Evolutionary conservation across 2,888 invertebrate species (phyloP), one percentile per base, ranked within the genome.

Genomic region (Neoscelio sp.): DNA sequence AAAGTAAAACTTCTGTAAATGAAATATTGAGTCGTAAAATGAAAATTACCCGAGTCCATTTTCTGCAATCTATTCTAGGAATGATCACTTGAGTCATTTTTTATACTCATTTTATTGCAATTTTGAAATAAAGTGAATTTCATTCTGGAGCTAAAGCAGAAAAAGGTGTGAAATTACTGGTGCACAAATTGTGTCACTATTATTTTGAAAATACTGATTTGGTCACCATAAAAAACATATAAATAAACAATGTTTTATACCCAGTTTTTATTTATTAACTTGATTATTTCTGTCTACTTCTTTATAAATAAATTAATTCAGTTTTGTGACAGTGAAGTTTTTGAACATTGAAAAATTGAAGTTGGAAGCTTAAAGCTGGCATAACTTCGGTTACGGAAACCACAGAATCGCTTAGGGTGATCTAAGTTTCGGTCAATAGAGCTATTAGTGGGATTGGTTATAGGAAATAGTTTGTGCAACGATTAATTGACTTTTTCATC

Each of bases 11-110:
- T n/a, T n/a, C 26, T 52, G 33, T 52, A 52, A 52, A 33, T 52
- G 17, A 52, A 38, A 52, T 52, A 52, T 52, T 13, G 33, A 33
- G 52, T 52, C 52, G 33, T 52, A 52, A 52, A 52, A 33, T 52
- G 18, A 33, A 17, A 52, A 52, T 52, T 30, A 52, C 52, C 52
- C 8, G 7, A 17, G 52, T 52, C 52, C 52, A 52, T 52, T 52
- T 52, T 33, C 10, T 10, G 18, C 50, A 33, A 50, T 50, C 50
- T 33, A 33, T 50, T 50, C 50, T 4, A 7, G 28, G 48, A 28
- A 48, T 28, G 46, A 46, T 23, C 46, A 17, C 46, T 46, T 46
- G 26, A 46, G 26, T 13, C 28, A 48, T 48, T 48, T 48, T 48
- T 48, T 48, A 48, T 48, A 15, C 28, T 2, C 15, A 12, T 26